phyloP scores from a whole-genome alignment of 2,797 vertebrate species.

The Megaceryle alcyon region DNA sequence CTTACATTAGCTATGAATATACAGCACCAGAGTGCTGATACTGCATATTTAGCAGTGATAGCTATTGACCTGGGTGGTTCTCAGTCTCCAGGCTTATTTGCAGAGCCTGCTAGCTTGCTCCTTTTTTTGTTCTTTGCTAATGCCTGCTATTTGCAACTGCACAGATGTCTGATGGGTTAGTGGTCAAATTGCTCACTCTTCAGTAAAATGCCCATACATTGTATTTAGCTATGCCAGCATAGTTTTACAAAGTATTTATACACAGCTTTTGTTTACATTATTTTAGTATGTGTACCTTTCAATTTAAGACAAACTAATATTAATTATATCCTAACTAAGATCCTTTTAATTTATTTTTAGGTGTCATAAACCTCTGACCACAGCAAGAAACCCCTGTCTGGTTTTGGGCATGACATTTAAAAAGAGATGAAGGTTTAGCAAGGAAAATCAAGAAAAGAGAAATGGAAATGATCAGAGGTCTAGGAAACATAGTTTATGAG shows the following conservation, averaged over 20 bases:
- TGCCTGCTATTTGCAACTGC: too few relatives aligned
- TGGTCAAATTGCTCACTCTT: background rate
- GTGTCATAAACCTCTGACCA: background rate
- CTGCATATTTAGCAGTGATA: background rate
- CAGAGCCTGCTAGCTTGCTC: background rate
- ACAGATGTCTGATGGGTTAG: background rate
- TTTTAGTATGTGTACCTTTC: background rate
- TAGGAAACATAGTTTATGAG: background rate
- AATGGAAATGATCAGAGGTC: background rate
- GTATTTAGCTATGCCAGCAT: background rate
- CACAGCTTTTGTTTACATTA: background rate
- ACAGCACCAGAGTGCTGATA: background rate
- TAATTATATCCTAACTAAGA: background rate
- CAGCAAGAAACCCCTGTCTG: background rate
- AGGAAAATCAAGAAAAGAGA: background rate
- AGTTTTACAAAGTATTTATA: background rate
- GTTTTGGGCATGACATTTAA: background rate
- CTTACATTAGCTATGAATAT: background rate
- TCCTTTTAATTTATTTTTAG: background rate
- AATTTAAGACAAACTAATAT: background rate
- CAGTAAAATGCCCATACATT: accelerated
- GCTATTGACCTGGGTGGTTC: background rate
- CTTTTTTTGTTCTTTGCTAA: background rate
- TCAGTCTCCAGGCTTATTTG: background rate
- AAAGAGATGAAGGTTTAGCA: background rate